Conservation (phyloP, 2,888 invertebrate species). For the Drosophila algonquin region DNA sequence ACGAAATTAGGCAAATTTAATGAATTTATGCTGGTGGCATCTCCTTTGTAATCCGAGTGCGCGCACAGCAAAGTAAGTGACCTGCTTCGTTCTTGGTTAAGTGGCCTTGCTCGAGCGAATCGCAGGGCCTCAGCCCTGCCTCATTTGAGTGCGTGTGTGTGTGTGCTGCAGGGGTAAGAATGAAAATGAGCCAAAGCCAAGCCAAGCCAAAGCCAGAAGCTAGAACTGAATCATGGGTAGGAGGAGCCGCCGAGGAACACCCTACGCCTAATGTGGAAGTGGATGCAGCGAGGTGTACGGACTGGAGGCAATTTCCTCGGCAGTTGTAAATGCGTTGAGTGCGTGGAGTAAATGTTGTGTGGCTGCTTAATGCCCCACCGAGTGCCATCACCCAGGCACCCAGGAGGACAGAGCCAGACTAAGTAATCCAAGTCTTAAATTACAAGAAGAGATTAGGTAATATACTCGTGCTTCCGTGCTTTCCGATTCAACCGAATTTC, state of each 20-base stretch:
- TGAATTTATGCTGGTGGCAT: conserved; percentile 81
- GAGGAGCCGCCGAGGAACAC: neutral
- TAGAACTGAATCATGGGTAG: too few species aligned
- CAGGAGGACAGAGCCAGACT: neutral
- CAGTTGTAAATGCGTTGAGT: conserved; percentile 47
- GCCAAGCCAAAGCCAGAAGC: neutral
- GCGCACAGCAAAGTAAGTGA: conserved; percentile 73
- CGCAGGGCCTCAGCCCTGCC: neutral
- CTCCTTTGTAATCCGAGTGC: conserved; percentile 75
- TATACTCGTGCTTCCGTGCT: too few species aligned
- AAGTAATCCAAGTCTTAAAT: conserved; percentile 28
- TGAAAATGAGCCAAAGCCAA: conserved; percentile 21
- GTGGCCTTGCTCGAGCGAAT: conserved; percentile 54
- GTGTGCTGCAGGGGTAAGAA: conserved; percentile 4
- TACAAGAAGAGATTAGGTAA: conserved; percentile 17
- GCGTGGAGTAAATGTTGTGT: conserved; percentile 40
- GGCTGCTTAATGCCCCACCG: conserved; percentile 40
- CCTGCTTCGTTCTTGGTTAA: conserved; percentile 71
- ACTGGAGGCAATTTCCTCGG: conserved; percentile 59
- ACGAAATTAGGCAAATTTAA: conserved; percentile 80
- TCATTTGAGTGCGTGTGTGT: too few species aligned
- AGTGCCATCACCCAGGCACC: conserved; percentile 4
- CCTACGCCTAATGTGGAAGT: conserved; percentile 21
- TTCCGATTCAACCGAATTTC: neutral
- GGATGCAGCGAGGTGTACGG: conserved; percentile 58